Evolutionary conservation across 1,140 invertebrate genomes (phyloP).

Genomic region (Helicorthomorpha holstii): DNA sequence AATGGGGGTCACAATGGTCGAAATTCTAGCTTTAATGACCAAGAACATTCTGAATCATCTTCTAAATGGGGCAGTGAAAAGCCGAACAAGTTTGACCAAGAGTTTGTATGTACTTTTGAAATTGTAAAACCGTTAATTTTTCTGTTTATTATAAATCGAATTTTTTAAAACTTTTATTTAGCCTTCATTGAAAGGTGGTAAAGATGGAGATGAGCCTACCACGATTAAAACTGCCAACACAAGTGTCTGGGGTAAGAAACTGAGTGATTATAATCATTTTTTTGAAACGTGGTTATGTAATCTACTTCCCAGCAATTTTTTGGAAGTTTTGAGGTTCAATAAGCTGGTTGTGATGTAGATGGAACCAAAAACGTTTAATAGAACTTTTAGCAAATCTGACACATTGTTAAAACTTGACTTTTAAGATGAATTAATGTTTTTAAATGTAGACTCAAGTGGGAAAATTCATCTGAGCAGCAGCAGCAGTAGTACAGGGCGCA

Average conservation of each 20-base stretch:
- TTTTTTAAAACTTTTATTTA: slow-evolving; percentile 11
- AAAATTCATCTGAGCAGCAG: neutral
- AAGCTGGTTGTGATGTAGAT: too few species aligned
- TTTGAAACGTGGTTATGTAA: neutral
- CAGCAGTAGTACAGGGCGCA: neutral
- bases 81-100: slow-evolving; percentile 19
- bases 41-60: too few species aligned
- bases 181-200: slow-evolving; percentile 23
- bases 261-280: neutral
- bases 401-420: too few species aligned
- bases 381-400: too few species aligned
- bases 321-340: neutral
- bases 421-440: neutral
- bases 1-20: slow-evolving; percentile 11
- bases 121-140: too few species aligned
- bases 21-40: neutral
- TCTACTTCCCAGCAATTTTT: neutral
- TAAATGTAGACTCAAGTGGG: neutral
- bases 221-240: slow-evolving; percentile 13
- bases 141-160: too few species aligned
- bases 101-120: slow-evolving; percentile 27
- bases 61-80: neutral
- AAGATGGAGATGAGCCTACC: slow-evolving; percentile 13
- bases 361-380: too few species aligned
- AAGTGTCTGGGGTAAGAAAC: slow-evolving; percentile 23